Conservation (phyloP, 2,113 vertebrate species). For the Stigmatopora nigra region DNA sequence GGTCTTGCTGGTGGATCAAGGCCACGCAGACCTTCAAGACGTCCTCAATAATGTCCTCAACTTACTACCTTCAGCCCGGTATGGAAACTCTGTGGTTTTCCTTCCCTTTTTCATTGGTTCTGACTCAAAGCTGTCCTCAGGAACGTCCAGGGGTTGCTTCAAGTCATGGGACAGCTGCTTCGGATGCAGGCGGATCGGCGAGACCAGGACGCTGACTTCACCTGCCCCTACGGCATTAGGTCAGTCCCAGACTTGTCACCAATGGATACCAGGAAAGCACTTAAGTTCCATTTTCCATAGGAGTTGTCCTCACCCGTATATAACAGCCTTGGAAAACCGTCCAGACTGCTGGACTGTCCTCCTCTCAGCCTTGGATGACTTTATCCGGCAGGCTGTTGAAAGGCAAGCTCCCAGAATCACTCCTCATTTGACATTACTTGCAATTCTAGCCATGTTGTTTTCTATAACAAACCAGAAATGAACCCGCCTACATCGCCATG, state of each 20-base stretch:
- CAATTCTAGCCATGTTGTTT: background rate
- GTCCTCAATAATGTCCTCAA: slow-evolving; percentile 82
- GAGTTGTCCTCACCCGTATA: slow-evolving; percentile 81
- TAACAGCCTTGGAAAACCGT: slow-evolving; percentile 86
- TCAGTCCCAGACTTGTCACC: slow-evolving; percentile 22
- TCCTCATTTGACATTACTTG: background rate
- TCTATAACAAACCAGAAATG: slow-evolving; percentile 56
- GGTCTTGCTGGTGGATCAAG: slow-evolving; percentile 82
- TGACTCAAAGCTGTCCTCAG: slow-evolving; percentile 54
- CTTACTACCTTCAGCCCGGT: slow-evolving; percentile 88
- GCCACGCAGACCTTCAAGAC: slow-evolving; percentile 78
- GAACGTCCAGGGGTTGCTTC: slow-evolving; percentile 84
- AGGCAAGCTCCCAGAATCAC: slow-evolving; percentile 55
- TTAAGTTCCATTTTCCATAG: slow-evolving; percentile 45
- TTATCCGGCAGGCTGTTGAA: slow-evolving; percentile 75
- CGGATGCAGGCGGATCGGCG: slow-evolving; percentile 76
- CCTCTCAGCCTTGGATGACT: slow-evolving; percentile 76
- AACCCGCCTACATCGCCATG: slow-evolving; percentile 71
- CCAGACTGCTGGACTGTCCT: slow-evolving; percentile 83
- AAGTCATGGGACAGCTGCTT: slow-evolving; percentile 76
- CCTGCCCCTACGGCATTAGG: slow-evolving; percentile 82
- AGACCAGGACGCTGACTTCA: slow-evolving; percentile 44
- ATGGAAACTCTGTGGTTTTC: slow-evolving; percentile 3
- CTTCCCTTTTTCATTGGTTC: background rate
- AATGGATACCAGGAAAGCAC: no score